phyloP scores from a whole-genome alignment of 2,888 invertebrate genomes.

The Micoletzkya japonica region DNA sequence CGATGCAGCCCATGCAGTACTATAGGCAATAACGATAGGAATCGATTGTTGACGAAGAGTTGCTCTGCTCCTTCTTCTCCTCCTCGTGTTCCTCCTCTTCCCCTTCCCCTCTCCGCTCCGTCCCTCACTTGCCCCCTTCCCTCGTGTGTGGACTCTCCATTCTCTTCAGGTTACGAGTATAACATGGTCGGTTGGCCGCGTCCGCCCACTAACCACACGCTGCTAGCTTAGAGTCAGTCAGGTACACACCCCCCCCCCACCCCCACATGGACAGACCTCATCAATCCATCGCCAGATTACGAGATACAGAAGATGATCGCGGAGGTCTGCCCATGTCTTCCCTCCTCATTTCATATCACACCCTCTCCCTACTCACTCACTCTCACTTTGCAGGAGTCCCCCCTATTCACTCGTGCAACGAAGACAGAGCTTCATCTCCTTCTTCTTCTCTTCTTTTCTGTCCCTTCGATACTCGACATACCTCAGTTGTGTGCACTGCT shows the following conservation, averaged over 20 bases:
- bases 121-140: background rate
- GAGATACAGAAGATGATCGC: too few relatives aligned
- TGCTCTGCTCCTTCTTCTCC: background rate
- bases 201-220: conserved; percentile 20
- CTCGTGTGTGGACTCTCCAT: background rate
- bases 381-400: too few relatives aligned
- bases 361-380: too few relatives aligned
- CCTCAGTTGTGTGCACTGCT: too few relatives aligned
- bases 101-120: background rate
- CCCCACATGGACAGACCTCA: too few relatives aligned
- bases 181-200: conserved; percentile 16
- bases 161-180: conserved; percentile 26
- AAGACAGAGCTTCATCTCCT: background rate
- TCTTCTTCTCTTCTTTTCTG: background rate
- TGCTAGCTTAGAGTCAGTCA: conserved; percentile 17
- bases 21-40: background rate
- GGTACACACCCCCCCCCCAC: background rate
- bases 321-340: too few relatives aligned
- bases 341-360: too few relatives aligned
- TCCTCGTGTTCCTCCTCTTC: background rate
- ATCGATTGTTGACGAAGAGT: background rate
- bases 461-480: conserved; percentile 1
- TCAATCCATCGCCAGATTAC: too few relatives aligned
- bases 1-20: conserved; percentile 4
- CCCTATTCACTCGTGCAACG: too few relatives aligned